A percentile compares a stretch with the other conserved stretches of the same genome.
Conservation (phyloP, 1,140 invertebrate species). For the Tetraneura akinire region DNA sequence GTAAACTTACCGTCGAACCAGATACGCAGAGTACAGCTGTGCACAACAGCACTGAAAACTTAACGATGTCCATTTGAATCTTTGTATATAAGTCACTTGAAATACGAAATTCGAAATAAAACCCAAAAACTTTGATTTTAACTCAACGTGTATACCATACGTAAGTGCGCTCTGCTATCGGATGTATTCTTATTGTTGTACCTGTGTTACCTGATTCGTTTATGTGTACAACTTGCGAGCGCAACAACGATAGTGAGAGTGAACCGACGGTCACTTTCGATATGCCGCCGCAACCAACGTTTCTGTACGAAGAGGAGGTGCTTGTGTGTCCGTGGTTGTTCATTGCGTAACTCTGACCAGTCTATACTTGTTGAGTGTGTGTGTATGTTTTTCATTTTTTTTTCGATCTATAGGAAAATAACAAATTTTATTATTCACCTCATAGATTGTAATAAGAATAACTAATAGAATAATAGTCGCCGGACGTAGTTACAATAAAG, state of each 20-base stretch:
- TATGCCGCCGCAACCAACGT: slow-evolving; percentile 21
- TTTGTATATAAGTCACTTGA: background rate
- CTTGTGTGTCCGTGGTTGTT: slow-evolving; percentile 9
- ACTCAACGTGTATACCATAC: background rate
- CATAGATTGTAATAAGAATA: no score
- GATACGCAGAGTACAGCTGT: background rate
- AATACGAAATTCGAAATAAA: no score
- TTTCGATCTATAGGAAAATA: no score
- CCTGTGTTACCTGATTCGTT: background rate
- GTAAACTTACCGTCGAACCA: slow-evolving; percentile 24
- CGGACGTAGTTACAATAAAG: no score
- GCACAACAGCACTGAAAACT: slow-evolving; percentile 24
- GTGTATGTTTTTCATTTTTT: no score
- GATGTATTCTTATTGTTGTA: background rate
- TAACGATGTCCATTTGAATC: background rate
- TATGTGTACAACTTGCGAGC: slow-evolving; percentile 34
- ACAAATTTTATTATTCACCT: no score
- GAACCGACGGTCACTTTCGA: slow-evolving; percentile 51
- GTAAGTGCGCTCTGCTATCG: background rate
- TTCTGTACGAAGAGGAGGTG: slow-evolving; percentile 34
- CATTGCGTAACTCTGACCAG: background rate
- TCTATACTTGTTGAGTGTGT: no score
- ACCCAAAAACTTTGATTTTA: no score
- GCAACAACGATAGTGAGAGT: slow-evolving; percentile 49
- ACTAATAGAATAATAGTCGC: no score